Conservation (phyloP, 2,888 invertebrate species). For the Eumerus sabulonum region DNA sequence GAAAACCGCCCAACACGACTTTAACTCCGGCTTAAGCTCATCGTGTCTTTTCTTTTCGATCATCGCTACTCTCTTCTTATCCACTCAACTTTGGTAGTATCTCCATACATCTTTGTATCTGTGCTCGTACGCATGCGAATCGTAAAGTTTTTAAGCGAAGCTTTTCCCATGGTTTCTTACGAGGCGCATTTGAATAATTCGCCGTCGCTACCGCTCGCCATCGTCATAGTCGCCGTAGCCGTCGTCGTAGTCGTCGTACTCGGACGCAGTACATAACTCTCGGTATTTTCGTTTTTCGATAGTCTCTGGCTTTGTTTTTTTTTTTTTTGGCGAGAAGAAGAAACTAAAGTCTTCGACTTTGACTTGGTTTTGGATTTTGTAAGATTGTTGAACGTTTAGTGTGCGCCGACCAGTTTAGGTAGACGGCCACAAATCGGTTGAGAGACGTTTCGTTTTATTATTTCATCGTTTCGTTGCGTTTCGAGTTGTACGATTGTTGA, state of each 20-base stretch:
- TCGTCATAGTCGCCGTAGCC: slow-evolving; percentile 10
- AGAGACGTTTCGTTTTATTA: slow-evolving; percentile 41
- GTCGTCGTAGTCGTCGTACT: background rate
- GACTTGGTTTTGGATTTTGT: slow-evolving; percentile 70
- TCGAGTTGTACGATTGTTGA: slow-evolving; percentile 48
- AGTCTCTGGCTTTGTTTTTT: background rate
- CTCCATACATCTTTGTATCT: no score
- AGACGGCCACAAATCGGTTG: slow-evolving; percentile 78
- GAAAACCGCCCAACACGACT: no score
- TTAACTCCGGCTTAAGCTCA: no score
- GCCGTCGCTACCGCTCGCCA: background rate
- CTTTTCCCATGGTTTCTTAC: slow-evolving; percentile 47
- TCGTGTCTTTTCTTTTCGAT: no score
- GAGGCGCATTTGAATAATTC: slow-evolving; percentile 71
- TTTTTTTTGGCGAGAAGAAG: slow-evolving; percentile 14
- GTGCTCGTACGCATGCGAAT: slow-evolving; percentile 22
- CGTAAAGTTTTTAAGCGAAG: slow-evolving; percentile 50
- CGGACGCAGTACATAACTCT: background rate
- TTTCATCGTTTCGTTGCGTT: no score
- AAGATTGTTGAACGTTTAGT: slow-evolving; percentile 77
- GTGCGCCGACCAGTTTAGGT: slow-evolving; percentile 79
- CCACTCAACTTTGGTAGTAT: no score
- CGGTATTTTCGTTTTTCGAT: background rate
- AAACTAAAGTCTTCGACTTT: slow-evolving; percentile 72
- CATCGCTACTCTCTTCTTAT: no score